Conservation (phyloP, 2,888 invertebrate species). For the Saturnia pavonia region DNA sequence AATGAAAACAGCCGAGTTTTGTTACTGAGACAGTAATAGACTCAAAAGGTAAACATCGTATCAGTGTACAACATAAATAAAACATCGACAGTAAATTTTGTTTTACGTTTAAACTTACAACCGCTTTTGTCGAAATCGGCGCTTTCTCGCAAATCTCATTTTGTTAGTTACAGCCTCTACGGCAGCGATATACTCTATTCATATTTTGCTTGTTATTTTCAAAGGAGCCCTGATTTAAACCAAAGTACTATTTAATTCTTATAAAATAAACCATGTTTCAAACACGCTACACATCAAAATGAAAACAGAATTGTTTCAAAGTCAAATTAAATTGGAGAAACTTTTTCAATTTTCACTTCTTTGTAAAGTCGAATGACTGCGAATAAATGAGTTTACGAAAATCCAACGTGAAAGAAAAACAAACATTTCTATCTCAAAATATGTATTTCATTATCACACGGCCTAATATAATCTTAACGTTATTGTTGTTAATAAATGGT, state of each 20-base stretch:
- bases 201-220: neutral
- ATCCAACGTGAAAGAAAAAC: constrained; percentile 27
- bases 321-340: constrained; percentile 52
- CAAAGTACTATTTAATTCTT: neutral
- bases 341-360: constrained; percentile 61
- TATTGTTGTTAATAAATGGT: neutral
- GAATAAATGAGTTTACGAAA: constrained; percentile 58
- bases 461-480: neutral
- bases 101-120: too few species aligned
- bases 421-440: constrained; percentile 4
- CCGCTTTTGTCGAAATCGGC: too few species aligned
- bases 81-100: too few species aligned
- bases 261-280: neutral
- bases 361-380: constrained; percentile 50
- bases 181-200: neutral
- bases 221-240: neutral
- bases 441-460: neutral
- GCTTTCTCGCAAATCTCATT: too few species aligned
- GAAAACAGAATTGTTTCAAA: constrained; percentile 39
- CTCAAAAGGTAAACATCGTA: too few species aligned
- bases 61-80: too few species aligned
- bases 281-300: constrained; percentile 27
- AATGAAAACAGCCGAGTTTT: too few species aligned
- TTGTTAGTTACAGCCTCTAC: too few species aligned
- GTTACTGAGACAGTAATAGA: too few species aligned